phyloP scores from a whole-genome alignment of 2,888 invertebrate species.

The Neria commutata region DNA sequence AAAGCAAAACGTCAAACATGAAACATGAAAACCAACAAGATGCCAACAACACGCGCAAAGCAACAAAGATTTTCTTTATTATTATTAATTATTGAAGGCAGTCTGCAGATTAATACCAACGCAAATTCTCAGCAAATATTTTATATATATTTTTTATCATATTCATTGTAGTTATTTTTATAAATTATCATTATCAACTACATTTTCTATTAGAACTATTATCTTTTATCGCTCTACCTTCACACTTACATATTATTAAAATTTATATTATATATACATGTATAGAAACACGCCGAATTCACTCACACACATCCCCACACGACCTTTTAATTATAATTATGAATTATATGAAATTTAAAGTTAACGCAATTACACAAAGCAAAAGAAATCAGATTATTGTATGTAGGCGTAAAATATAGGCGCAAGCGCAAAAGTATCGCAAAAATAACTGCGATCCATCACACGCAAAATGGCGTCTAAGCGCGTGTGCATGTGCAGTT shows the following conservation, averaged over 20 bases:
- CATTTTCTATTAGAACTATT: too few relatives aligned
- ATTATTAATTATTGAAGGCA: background rate
- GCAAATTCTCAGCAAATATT: constrained; percentile 19
- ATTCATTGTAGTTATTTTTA: background rate
- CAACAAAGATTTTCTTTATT: constrained; percentile 43
- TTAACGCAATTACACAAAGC: constrained; percentile 49
- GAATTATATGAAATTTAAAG: too few relatives aligned
- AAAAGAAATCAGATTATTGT: constrained; percentile 46
- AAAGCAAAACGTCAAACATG: constrained; percentile 36
- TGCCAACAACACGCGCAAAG: constrained; percentile 25
- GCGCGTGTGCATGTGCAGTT: too few relatives aligned
- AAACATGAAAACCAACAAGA: constrained; percentile 15
- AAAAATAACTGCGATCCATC: too few relatives aligned
- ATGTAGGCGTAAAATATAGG: constrained; percentile 19
- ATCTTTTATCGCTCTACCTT: too few relatives aligned
- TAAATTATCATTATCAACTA: too few relatives aligned
- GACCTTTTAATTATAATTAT: constrained; percentile 43
- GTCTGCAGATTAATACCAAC: constrained; percentile 20
- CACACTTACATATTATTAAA: background rate
- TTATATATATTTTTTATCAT: background rate
- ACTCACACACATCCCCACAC: constrained; percentile 29
- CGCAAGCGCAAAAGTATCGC: too few relatives aligned
- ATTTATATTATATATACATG: constrained; percentile 19
- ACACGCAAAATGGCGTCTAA: too few relatives aligned
- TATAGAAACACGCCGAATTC: constrained; percentile 16